Conservation (phyloP, 2,888 invertebrate genomes). For the Busseola fusca region DNA sequence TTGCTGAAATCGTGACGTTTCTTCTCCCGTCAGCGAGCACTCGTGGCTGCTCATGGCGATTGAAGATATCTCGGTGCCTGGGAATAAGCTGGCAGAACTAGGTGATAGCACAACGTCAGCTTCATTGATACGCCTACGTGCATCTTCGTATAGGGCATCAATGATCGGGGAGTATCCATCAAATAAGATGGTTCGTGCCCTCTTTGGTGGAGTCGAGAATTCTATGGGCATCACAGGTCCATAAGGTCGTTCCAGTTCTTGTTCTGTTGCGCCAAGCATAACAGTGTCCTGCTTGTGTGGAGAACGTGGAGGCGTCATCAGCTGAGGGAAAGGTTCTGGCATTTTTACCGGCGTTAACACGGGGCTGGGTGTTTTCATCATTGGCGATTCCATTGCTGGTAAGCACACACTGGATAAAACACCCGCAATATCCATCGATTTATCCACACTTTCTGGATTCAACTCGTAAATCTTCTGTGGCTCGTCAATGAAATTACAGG, state of each 20-base stretch:
- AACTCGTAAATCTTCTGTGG: not conserved
- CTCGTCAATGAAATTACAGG: not conserved
- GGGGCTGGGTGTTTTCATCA: constrained; percentile 3
- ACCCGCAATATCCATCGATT: not conserved
- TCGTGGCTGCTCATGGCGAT: not conserved
- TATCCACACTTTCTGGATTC: not conserved
- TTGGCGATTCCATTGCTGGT: not conserved
- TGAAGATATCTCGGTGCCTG: not conserved
- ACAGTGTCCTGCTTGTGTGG: not conserved
- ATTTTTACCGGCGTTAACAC: not conserved
- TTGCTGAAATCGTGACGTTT: not conserved
- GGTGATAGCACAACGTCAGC: constrained; percentile 3
- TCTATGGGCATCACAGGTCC: not conserved
- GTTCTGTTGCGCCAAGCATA: not conserved
- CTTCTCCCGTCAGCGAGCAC: not conserved
- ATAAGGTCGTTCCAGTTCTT: not conserved
- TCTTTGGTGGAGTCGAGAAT: constrained; percentile 6
- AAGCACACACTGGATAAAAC: constrained; percentile 14
- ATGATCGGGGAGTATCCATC: not conserved
- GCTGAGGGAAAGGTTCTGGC: too few species aligned
- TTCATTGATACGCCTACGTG: not conserved
- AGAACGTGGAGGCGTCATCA: not conserved
- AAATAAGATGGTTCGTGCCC: not conserved
- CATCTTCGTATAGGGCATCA: constrained; percentile 7
- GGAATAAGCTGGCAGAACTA: not conserved